These are phyloP conservation scores for Watsonalla cultraria DNA, from an alignment of 2,888 invertebrate genomes.

Conservation along the genomic window DNA sequence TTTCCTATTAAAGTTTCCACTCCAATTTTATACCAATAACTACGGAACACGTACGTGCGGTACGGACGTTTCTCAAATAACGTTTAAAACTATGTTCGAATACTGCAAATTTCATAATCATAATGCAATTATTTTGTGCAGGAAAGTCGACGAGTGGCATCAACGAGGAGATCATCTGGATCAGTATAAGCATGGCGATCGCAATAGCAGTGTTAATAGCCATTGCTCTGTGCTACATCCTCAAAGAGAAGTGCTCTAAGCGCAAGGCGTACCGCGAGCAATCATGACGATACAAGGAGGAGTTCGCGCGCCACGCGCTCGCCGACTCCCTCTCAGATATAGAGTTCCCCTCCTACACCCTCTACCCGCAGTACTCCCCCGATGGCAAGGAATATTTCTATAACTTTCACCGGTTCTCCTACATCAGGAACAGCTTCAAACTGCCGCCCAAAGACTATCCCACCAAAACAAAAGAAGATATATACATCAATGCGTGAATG, in stretches of 20 bases:
- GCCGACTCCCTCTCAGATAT: slow-evolving; percentile 61
- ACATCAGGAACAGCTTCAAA: slow-evolving; percentile 61
- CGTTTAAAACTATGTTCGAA: background rate
- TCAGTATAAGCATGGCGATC: slow-evolving; percentile 92
- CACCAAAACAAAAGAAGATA: slow-evolving; percentile 50
- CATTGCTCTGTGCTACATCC: slow-evolving; percentile 89
- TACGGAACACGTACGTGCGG: too few species aligned
- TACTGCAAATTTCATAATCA: background rate
- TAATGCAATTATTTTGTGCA: slow-evolving; percentile 43
- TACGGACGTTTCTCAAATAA: too few species aligned
- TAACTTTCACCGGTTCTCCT: slow-evolving; percentile 70
- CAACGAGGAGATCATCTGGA: slow-evolving; percentile 93
- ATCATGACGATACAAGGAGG: slow-evolving; percentile 81
- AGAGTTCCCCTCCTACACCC: slow-evolving; percentile 60
- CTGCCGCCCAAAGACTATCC: slow-evolving; percentile 68
- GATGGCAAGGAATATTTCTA: slow-evolving; percentile 72
- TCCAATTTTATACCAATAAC: too few species aligned
- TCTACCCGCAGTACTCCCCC: slow-evolving; percentile 69
- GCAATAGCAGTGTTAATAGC: slow-evolving; percentile 89
- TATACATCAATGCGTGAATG: slow-evolving; percentile 66
- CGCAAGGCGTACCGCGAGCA: slow-evolving; percentile 85
- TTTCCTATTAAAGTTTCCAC: too few species aligned
- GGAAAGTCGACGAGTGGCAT: slow-evolving; percentile 90
- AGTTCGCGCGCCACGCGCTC: slow-evolving; percentile 69
- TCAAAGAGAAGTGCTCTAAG: slow-evolving; percentile 88